These are phyloP conservation scores for Latrodectus hesperus DNA, from an alignment of 2,888 invertebrate species.

Conservation along the genomic window DNA sequence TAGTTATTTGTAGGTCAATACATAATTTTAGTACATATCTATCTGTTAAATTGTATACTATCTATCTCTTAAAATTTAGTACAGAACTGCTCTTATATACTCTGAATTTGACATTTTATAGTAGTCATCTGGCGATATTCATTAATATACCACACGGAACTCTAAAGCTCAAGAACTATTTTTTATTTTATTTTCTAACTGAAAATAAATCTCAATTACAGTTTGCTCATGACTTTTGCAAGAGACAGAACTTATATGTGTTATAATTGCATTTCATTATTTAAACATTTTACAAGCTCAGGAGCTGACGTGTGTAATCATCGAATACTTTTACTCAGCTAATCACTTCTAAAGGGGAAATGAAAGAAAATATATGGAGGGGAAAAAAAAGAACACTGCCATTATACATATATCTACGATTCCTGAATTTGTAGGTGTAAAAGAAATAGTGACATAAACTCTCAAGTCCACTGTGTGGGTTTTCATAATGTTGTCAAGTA, in stretches of 20 bases:
- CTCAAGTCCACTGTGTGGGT: conserved; percentile 26
- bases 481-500: conserved; percentile 17
- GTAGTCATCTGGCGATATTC: no score
- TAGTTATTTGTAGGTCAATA: no score
- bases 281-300: conserved; percentile 23
- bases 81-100: no score
- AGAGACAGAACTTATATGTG: conserved; percentile 3
- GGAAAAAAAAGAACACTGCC: conserved; percentile 34
- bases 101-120: no score
- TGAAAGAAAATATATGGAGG: conserved; percentile 4
- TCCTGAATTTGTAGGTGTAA: neutral
- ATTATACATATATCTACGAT: conserved; percentile 37
- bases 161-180: neutral
- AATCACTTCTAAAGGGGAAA: neutral
- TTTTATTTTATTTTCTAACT: neutral
- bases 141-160: no score
- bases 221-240: conserved; percentile 1
- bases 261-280: neutral
- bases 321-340: conserved; percentile 25
- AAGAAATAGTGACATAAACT: conserved; percentile 5
- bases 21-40: no score
- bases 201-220: neutral
- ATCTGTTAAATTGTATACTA: no score
- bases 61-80: no score
- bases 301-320: conserved; percentile 13